These are phyloP conservation scores for Napeogenes sylphis DNA, from an alignment of 2,888 invertebrate species.

Conservation along the genomic window DNA sequence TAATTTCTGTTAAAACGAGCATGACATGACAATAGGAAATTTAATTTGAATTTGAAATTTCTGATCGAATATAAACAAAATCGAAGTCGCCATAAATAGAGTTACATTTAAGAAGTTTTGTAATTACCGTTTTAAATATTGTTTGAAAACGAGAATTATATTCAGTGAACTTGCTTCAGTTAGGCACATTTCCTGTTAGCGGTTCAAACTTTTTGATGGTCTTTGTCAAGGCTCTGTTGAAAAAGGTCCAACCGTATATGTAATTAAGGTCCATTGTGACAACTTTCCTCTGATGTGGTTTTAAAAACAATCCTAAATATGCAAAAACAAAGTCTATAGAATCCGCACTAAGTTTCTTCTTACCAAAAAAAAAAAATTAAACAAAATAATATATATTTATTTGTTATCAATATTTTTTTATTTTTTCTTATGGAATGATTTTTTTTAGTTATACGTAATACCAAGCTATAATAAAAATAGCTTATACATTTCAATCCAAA, in stretches of 20 bases:
- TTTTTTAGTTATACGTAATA: no score
- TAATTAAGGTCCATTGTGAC: slow-evolving; percentile 63
- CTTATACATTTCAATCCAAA: no score
- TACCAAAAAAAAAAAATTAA: background rate
- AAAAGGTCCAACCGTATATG: slow-evolving; percentile 53
- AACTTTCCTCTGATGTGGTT: slow-evolving; percentile 63
- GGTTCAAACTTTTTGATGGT: slow-evolving; percentile 52
- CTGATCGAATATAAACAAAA: slow-evolving; percentile 10
- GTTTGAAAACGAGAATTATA: slow-evolving; percentile 23
- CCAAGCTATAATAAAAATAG: no score
- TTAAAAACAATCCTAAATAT: slow-evolving; percentile 49
- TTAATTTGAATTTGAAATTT: slow-evolving; percentile 23
- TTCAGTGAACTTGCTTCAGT: slow-evolving; percentile 35
- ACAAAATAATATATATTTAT: no score
- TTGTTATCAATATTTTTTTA: no score
- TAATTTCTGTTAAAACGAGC: background rate
- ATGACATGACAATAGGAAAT: slow-evolving; percentile 17
- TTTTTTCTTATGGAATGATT: no score
- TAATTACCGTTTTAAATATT: slow-evolving; percentile 39
- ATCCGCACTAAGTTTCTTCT: background rate
- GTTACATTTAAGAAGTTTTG: slow-evolving; percentile 23
- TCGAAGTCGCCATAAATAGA: no score
- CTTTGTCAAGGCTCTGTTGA: slow-evolving; percentile 44
- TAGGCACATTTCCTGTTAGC: slow-evolving; percentile 41
- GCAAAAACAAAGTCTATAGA: slow-evolving; percentile 14